A percentile compares a stretch with the other conserved stretches of the same genome.
Conservation (phyloP, 1,140 invertebrate species). For the Drosophila pandora region DNA sequence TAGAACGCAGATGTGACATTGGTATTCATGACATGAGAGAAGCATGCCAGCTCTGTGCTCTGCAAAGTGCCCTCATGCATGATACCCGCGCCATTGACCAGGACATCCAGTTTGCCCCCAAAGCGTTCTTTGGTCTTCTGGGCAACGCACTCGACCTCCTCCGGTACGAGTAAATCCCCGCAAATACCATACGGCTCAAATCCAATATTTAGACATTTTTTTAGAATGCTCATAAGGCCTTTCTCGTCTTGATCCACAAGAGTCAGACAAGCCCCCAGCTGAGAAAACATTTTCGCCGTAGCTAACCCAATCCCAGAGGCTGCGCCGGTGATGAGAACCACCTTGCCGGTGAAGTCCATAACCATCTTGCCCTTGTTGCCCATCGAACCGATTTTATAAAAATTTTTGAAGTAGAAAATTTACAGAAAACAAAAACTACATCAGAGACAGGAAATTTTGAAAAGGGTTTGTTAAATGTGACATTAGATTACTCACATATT, state of each 20-base stretch:
- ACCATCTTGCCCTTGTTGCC: constrained; percentile 19
- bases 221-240: constrained; percentile 74
- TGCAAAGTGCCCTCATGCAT: constrained; percentile 92
- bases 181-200: constrained; percentile 23
- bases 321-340: constrained; percentile 91
- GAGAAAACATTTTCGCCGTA: constrained; percentile 90
- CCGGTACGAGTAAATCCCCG: constrained; percentile 84
- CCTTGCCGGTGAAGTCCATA: constrained; percentile 86
- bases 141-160: constrained; percentile 79
- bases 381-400: constrained; percentile 14
- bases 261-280: constrained; percentile 88
- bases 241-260: constrained; percentile 90
- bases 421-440: background rate
- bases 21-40: constrained; percentile 92
- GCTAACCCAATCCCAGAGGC: constrained; percentile 95
- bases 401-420: constrained; percentile 4
- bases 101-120: constrained; percentile 89
- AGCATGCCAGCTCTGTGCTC: constrained; percentile 91
- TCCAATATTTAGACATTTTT: constrained; percentile 10
- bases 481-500: background rate
- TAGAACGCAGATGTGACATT: constrained; percentile 94
- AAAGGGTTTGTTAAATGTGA: background rate
- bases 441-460: background rate
- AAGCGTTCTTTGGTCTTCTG: constrained; percentile 91
- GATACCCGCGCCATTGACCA: constrained; percentile 95